Evolutionary conservation across 1,140 invertebrate genomes (phyloP).

Genomic region (Leptopilina clavipes): DNA sequence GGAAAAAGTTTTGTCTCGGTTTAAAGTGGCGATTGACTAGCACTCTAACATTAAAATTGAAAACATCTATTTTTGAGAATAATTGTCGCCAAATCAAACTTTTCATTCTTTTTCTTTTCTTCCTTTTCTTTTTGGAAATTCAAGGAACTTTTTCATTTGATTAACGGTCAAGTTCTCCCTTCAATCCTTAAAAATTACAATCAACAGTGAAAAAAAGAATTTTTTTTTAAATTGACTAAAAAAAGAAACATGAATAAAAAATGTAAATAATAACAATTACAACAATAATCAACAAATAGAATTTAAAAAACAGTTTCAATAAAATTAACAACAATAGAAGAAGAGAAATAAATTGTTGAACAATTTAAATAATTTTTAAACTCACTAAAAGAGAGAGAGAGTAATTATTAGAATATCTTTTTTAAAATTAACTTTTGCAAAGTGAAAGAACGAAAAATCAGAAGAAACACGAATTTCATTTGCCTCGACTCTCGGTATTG

Average conservation of each 20-base stretch:
- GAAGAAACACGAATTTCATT: slow-evolving; percentile 74
- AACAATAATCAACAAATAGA: too few species aligned
- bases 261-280: background rate
- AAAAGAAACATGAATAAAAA: slow-evolving; percentile 4
- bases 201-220: background rate
- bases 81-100: background rate
- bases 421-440: slow-evolving; percentile 50
- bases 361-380: too few species aligned
- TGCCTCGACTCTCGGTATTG: slow-evolving; percentile 75
- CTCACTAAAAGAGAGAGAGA: too few species aligned
- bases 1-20: slow-evolving; percentile 12
- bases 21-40: slow-evolving; percentile 35
- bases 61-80: background rate
- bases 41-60: slow-evolving; percentile 25
- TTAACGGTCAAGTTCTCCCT: slow-evolving; percentile 2
- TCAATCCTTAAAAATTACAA: background rate
- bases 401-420: too few species aligned
- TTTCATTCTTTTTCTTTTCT: too few species aligned
- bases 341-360: too few species aligned
- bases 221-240: background rate
- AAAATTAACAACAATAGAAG: too few species aligned
- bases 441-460: slow-evolving; percentile 53
- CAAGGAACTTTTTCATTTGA: slow-evolving; percentile 20
- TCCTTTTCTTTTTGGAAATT: background rate
- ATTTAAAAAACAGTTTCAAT: too few species aligned